phyloP scores from a whole-genome alignment of 30 jellyfish, hydroid and myxozoan species.

The Catostylus mosaicus region DNA sequence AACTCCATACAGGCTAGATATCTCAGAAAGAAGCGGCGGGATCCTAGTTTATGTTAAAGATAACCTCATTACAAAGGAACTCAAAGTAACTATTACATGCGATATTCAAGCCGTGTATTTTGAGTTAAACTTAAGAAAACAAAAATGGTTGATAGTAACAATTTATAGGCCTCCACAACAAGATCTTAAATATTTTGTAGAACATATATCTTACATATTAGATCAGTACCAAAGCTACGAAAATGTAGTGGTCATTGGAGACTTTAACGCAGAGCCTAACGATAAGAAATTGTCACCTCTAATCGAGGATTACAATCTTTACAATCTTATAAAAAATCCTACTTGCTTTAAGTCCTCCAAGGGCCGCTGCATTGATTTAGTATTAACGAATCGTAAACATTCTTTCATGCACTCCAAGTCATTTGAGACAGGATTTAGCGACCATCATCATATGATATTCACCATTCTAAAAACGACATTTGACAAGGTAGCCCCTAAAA shows the following conservation, averaged over 20 bases:
- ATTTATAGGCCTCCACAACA: too few relatives aligned
- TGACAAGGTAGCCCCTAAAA: constrained; percentile 5
- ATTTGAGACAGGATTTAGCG: constrained; percentile 59
- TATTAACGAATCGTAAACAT: background rate
- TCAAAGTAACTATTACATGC: background rate
- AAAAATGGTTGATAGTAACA: constrained; percentile 11
- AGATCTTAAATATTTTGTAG: constrained; percentile 6
- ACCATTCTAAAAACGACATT: constrained; percentile 24
- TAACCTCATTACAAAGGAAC: too few relatives aligned
- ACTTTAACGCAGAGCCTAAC: constrained; percentile 19
- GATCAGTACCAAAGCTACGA: background rate
- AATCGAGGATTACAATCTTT: background rate
- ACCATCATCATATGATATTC: constrained; percentile 47
- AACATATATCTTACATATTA: constrained; percentile 17
- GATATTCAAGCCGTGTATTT: constrained; percentile 18
- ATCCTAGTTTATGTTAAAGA: too few relatives aligned
- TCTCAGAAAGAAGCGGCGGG: background rate
- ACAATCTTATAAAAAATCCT: background rate
- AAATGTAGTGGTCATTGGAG: constrained; percentile 43
- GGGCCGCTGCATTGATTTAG: constrained; percentile 7
- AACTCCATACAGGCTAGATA: background rate
- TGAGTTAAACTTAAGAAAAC: constrained; percentile 7
- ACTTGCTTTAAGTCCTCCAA: background rate
- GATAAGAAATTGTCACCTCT: background rate
- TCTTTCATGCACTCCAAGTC: constrained; percentile 24